These are phyloP conservation scores for Zootoca vivipara DNA, from an alignment of 2,113 vertebrate species.

Conservation along the genomic window DNA sequence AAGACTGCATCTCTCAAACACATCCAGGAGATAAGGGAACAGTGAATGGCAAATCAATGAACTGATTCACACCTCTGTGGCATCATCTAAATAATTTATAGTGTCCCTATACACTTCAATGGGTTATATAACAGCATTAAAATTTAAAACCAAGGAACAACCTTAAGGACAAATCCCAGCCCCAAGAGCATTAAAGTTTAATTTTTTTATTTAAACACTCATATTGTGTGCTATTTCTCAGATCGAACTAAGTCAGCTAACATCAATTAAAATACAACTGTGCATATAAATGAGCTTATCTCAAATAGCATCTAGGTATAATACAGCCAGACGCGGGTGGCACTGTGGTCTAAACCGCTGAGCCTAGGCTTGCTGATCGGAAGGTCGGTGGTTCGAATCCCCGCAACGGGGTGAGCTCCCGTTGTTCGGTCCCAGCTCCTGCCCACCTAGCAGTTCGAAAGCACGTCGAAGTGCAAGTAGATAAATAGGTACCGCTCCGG, in stretches of 20 bases:
- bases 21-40: slow-evolving; percentile 50
- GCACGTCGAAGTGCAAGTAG: too few species aligned
- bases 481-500: too few species aligned
- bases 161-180: background rate
- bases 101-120: slow-evolving; percentile 21
- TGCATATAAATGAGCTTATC: background rate
- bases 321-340: too few species aligned
- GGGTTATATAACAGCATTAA: slow-evolving; percentile 45
- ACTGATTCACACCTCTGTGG: slow-evolving; percentile 61
- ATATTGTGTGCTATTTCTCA: background rate
- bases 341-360: too few species aligned
- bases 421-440: too few species aligned
- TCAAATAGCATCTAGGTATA: background rate
- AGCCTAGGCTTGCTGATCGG: too few species aligned
- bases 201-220: background rate
- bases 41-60: slow-evolving; percentile 61
- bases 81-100: slow-evolving; percentile 57
- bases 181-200: slow-evolving; percentile 2
- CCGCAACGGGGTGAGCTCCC: too few species aligned
- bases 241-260: background rate
- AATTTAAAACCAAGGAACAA: slow-evolving; percentile 39
- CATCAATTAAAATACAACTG: background rate
- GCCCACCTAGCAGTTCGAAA: too few species aligned
- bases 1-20: slow-evolving; percentile 38
- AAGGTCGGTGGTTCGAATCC: too few species aligned